These are phyloP conservation scores for Drosophila sturtevanti DNA, from an alignment of 1,140 invertebrate species.

Conservation along the genomic window DNA sequence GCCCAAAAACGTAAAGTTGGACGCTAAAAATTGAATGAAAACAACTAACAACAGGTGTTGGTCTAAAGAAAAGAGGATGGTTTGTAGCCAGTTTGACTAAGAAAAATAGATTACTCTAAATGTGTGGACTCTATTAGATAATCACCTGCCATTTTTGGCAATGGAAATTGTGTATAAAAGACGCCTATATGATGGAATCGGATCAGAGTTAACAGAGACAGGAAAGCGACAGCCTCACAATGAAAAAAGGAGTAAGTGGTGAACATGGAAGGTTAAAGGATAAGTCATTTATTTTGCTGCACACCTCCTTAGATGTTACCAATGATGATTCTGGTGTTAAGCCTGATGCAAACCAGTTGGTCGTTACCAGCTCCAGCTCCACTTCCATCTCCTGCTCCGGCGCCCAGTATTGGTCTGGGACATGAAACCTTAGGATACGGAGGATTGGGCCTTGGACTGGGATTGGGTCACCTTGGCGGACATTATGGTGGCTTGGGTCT, in stretches of 20 bases:
- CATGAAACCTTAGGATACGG: constrained; percentile 60
- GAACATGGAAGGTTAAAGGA: not conserved
- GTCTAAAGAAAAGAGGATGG: constrained; percentile 25
- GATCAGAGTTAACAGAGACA: constrained; percentile 14
- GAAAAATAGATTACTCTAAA: constrained; percentile 14
- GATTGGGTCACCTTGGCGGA: constrained; percentile 42
- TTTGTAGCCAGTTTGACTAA: constrained; percentile 8
- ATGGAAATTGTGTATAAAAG: not conserved
- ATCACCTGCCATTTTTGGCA: not conserved
- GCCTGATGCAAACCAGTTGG: constrained; percentile 39
- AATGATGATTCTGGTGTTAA: constrained; percentile 49
- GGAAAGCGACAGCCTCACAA: constrained; percentile 23
- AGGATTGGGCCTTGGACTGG: constrained; percentile 47
- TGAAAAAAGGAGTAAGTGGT: constrained; percentile 59
- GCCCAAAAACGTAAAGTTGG: constrained; percentile 40
- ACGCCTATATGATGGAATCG: constrained; percentile 1
- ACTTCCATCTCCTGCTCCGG: constrained; percentile 44
- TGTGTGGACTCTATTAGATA: constrained; percentile 12
- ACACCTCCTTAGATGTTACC: not conserved
- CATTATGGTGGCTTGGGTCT: constrained; percentile 49
- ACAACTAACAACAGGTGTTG: constrained; percentile 45
- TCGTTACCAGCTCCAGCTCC: constrained; percentile 55
- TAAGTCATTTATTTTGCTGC: not conserved
- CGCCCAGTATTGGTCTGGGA: constrained; percentile 59
- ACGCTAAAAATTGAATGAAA: constrained; percentile 29